These are phyloP conservation scores for Ciconia stormi DNA, from an alignment of 2,113 vertebrate species.

Conservation along the genomic window DNA sequence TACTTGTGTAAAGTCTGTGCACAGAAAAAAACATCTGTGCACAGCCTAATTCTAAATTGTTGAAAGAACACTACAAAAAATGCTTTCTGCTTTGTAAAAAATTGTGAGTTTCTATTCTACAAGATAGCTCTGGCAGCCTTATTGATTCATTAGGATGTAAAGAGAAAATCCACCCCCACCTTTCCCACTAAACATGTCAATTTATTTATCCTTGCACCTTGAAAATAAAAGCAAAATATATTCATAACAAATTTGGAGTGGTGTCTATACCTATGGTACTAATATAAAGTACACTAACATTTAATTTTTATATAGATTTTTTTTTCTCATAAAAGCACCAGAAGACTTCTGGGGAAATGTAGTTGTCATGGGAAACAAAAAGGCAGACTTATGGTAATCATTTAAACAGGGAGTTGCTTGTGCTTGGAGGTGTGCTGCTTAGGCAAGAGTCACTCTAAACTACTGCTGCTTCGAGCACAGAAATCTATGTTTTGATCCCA, in stretches of 20 bases:
- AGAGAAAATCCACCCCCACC: neutral
- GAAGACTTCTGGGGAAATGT: neutral
- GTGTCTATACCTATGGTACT: neutral
- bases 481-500: neutral
- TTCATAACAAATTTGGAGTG: neutral
- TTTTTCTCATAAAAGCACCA: neutral
- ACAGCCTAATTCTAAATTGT: neutral
- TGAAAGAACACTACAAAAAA: neutral
- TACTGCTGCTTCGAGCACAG: neutral
- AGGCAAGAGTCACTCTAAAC: neutral
- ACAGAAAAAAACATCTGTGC: neutral
- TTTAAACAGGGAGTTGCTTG: neutral
- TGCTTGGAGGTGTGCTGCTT: neutral
- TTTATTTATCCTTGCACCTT: neutral
- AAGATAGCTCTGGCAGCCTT: neutral
- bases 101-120: neutral
- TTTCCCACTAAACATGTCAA: neutral
- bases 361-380: slow-evolving; percentile 18
- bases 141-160: neutral
- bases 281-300: neutral
- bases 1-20: neutral
- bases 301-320: neutral
- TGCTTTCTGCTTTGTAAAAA: neutral
- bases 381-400: neutral
- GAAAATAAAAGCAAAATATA: neutral